phyloP scores from a whole-genome alignment of 2,888 invertebrate genomes.

The Limnephilus lunatus region DNA sequence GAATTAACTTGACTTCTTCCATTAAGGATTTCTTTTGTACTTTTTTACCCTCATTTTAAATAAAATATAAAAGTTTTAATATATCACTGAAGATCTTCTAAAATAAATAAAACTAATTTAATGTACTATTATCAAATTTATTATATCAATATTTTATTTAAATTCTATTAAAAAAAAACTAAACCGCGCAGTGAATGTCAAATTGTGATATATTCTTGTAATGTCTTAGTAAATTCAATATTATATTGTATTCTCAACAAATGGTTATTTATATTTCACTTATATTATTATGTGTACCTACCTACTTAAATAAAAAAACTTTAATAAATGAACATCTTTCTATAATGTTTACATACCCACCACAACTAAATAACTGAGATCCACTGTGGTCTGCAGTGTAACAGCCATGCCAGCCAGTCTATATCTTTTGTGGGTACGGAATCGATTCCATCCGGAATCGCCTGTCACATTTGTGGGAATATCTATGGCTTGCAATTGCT shows the following conservation, averaged over 20 bases:
- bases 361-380: background rate
- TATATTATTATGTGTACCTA: slow-evolving; percentile 65
- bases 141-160: slow-evolving; percentile 56
- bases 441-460: no score
- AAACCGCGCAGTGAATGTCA: slow-evolving; percentile 65
- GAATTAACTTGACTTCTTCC: slow-evolving; percentile 65
- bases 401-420: no score
- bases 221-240: slow-evolving; percentile 65
- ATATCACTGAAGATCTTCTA: slow-evolving; percentile 60
- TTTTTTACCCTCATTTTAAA: slow-evolving; percentile 65
- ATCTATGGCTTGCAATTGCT: no score
- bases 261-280: slow-evolving; percentile 65
- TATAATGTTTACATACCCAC: background rate
- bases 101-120: slow-evolving; percentile 51
- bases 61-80: slow-evolving; percentile 54
- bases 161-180: slow-evolving; percentile 52
- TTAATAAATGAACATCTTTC: slow-evolving; percentile 20
- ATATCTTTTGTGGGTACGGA: no score
- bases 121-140: slow-evolving; percentile 45
- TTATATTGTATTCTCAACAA: slow-evolving; percentile 63
- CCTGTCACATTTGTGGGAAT: no score
- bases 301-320: slow-evolving; percentile 55
- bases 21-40: slow-evolving; percentile 66
- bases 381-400: background rate
- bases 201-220: slow-evolving; percentile 66